Conservation (phyloP, 2,797 vertebrate species). For the Diglossa cyanea region DNA sequence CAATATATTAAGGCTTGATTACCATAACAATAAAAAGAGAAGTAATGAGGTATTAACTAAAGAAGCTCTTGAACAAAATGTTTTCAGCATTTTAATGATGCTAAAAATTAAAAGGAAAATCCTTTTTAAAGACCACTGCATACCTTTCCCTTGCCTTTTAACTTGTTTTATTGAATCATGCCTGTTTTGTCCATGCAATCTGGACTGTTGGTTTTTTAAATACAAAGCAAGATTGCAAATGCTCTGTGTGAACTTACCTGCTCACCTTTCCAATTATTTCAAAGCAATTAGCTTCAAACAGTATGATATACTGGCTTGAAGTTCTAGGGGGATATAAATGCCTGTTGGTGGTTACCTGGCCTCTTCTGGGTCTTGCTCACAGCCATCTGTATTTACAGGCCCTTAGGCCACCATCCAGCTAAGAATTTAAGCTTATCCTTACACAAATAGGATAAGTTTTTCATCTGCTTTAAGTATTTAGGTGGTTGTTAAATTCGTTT, state of each 20-base stretch:
- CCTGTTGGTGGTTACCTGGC: conserved; percentile 37
- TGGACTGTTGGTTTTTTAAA: background rate
- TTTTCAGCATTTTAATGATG: conserved; percentile 47
- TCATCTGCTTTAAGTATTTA: background rate
- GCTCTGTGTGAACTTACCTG: conserved; percentile 49
- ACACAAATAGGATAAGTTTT: background rate
- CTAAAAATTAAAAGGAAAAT: conserved; percentile 21
- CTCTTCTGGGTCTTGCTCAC: conserved; percentile 13
- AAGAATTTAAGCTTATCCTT: background rate
- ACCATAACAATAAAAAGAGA: conserved; percentile 66
- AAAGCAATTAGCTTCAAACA: conserved; percentile 68
- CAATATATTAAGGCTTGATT: conserved; percentile 56
- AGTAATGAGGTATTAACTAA: conserved; percentile 64
- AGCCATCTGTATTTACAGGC: conserved; percentile 16
- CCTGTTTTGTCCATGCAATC: background rate
- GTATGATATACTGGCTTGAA: conserved; percentile 16
- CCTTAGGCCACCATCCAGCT: background rate
- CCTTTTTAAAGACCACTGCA: background rate
- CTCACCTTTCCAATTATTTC: conserved; percentile 68
- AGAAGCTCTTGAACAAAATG: conserved; percentile 47
- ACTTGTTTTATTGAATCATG: background rate
- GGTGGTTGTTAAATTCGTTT: background rate
- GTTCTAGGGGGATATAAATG: conserved; percentile 33
- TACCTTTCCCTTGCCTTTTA: conserved; percentile 8
- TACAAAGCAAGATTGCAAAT: conserved; percentile 39